Evolutionary conservation across 2,113 vertebrate species (phyloP).

Genomic region (Xyliphius kryptos): DNA sequence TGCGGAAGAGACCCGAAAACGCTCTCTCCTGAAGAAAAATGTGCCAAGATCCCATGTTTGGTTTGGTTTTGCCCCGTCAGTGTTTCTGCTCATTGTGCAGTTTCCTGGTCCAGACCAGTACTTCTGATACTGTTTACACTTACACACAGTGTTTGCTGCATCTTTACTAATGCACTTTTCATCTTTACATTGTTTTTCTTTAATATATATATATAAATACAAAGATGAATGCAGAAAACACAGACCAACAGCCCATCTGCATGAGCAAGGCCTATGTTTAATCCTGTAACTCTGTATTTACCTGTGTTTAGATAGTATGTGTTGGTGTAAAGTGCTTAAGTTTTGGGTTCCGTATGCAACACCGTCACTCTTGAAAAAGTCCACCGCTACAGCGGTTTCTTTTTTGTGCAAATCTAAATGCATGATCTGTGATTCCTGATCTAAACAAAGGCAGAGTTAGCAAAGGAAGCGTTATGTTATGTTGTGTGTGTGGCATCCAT

Average conservation of each 20-base stretch:
- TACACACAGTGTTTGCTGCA: too few relatives aligned
- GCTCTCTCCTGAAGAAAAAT: slow-evolving; percentile 60
- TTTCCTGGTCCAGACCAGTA: slow-evolving; percentile 55
- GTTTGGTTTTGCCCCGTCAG: not conserved
- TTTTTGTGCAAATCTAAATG: too few relatives aligned
- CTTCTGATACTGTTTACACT: slow-evolving; percentile 43
- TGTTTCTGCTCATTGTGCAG: slow-evolving; percentile 40
- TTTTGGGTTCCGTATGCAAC: slow-evolving; percentile 2
- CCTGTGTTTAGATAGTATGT: slow-evolving; percentile 13
- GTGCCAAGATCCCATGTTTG: slow-evolving; percentile 68
- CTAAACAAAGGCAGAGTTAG: too few relatives aligned
- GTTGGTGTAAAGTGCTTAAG: slow-evolving; percentile 20
- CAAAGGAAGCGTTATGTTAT: too few relatives aligned
- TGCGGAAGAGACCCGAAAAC: slow-evolving; percentile 35
- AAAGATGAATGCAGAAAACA: slow-evolving; percentile 51
- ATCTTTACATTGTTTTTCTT: slow-evolving; percentile 32
- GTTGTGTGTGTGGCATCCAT: too few relatives aligned
- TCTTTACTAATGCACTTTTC: slow-evolving; percentile 53
- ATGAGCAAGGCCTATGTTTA: slow-evolving; percentile 55
- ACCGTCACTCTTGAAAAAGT: not conserved
- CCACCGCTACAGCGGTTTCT: too few relatives aligned
- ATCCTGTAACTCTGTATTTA: slow-evolving; percentile 29
- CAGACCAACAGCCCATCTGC: slow-evolving; percentile 61
- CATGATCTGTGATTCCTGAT: too few relatives aligned
- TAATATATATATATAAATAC: not conserved